Evolutionary conservation across 92 coral and sea anemone species (phyloP), one percentile per base, ranked within the genome.

Genomic region (Isaurus tuberculatus): DNA sequence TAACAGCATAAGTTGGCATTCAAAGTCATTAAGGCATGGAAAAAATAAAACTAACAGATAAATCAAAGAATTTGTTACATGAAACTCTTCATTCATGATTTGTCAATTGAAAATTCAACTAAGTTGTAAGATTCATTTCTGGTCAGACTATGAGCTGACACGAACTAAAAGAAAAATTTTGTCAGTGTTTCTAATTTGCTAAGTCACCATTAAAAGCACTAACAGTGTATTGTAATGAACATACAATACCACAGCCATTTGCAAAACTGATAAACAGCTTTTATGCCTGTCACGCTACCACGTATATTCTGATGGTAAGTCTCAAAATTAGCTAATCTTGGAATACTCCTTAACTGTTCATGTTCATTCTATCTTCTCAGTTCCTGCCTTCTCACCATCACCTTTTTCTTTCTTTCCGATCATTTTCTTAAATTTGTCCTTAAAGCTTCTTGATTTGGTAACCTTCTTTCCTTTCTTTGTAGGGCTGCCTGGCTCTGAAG

Each of bases 401-500:
- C 65, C 70, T 25, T 77, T 77, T 32, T 77, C 82, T 34, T 77
- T 77, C 34, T 77, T 77, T 13, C 82, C 82, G 2, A 77, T 57
- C 51, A 77, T 77, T 58, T 77, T 77, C 36, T 77, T 65, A 67
- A 77, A 77, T 1, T 33, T 34, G 25, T 77, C 42, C 53, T 77
- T 77, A 32, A 77, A 77, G 53, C 82, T 77, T 32, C 70, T 58
- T 36, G 64, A 55, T 32, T 77, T 77, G 3, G 30, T 25, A 8
- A 77, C 82, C 49, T 77, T 77, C 51, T 77, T 77, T 8, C 82
- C 82, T 37, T 77, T 77, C 82, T 77, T 77, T 5, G 70, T 77
- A 3, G 82, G 82, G 70, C 82, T 77, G 6, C 23, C 82, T 34
- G 82, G 82, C 70, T 77, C 82, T 14, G 82, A 77, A 1, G 82